phyloP scores from a whole-genome alignment of 2,888 invertebrate species.

The Malachius bipustulatus region DNA sequence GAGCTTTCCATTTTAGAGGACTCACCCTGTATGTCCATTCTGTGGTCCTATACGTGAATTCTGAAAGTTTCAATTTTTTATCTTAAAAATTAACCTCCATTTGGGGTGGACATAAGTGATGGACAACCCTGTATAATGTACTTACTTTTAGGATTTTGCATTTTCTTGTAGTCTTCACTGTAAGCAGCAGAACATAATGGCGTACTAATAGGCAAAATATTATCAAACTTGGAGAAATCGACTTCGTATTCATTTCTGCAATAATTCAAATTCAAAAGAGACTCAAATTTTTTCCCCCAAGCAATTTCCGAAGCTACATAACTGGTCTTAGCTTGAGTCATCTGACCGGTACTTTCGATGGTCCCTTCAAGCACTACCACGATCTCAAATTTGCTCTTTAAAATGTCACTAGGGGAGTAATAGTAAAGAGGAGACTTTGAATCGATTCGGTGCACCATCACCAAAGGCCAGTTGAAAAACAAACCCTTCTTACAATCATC shows the following conservation, averaged over 20 bases:
- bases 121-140: too few species aligned
- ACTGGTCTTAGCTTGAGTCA: constrained; percentile 65
- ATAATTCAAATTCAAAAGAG: constrained; percentile 58
- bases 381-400: constrained; percentile 67
- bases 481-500: constrained; percentile 70
- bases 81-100: too few species aligned
- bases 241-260: constrained; percentile 57
- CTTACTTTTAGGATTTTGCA: constrained; percentile 29
- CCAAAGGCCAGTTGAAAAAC: constrained; percentile 90
- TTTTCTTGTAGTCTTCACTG: constrained; percentile 46
- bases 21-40: too few species aligned
- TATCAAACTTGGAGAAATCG: constrained; percentile 73
- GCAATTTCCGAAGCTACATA: constrained; percentile 63
- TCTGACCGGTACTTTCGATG: constrained; percentile 73
- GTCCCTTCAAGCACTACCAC: constrained; percentile 77
- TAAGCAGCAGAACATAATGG: constrained; percentile 65
- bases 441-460: constrained; percentile 78
- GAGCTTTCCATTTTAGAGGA: too few species aligned
- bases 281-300: constrained; percentile 73
- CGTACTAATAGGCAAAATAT: constrained; percentile 68
- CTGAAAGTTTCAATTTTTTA: too few species aligned
- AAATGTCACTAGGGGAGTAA: constrained; percentile 74
- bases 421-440: constrained; percentile 70
- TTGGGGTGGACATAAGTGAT: too few species aligned
- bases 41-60: too few species aligned